Evolutionary conservation across 2,797 vertebrate genomes (phyloP).

Genomic region (Tachyglossus aculeatus): DNA sequence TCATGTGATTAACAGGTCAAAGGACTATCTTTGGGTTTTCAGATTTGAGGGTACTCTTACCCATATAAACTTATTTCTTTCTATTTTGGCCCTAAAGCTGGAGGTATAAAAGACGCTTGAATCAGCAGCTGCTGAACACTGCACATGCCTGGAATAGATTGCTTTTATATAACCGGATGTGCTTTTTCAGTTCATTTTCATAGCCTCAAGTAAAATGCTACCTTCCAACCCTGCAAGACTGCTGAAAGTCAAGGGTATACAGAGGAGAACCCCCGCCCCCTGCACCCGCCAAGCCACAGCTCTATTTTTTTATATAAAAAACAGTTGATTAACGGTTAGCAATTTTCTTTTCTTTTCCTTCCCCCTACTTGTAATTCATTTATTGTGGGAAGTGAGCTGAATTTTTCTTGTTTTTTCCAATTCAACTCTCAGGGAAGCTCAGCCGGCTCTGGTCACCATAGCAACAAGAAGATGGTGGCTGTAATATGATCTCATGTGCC

Average conservation of each 20-base stretch:
- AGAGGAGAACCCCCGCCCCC: slow-evolving; percentile 44
- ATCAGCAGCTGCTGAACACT: slow-evolving; percentile 49
- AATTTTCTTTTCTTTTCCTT: slow-evolving; percentile 71
- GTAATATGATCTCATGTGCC: slow-evolving; percentile 63
- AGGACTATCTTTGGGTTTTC: slow-evolving; percentile 14
- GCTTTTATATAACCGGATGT: slow-evolving; percentile 53
- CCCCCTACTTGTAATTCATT: slow-evolving; percentile 72
- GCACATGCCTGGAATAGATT: slow-evolving; percentile 38
- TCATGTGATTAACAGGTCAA: slow-evolving; percentile 30
- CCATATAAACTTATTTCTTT: slow-evolving; percentile 17
- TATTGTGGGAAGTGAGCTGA: slow-evolving; percentile 75
- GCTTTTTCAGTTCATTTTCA: slow-evolving; percentile 59
- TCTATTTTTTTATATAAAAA: slow-evolving; percentile 66
- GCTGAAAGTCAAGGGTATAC: slow-evolving; percentile 36
- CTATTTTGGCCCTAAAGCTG: slow-evolving; percentile 59
- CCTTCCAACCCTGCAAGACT: slow-evolving; percentile 30
- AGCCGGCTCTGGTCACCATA: slow-evolving; percentile 72
- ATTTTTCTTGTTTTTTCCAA: slow-evolving; percentile 76
- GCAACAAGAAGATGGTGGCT: slow-evolving; percentile 66
- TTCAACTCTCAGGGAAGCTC: slow-evolving; percentile 71
- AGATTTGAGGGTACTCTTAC: slow-evolving; percentile 39
- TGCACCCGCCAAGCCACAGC: too few species aligned
- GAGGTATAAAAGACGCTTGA: slow-evolving; percentile 47
- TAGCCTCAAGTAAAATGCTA: slow-evolving; percentile 43
- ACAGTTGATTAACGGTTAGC: slow-evolving; percentile 74